Conservation (phyloP, 2,797 vertebrate genomes). For the Gymnothorax javanicus region DNA sequence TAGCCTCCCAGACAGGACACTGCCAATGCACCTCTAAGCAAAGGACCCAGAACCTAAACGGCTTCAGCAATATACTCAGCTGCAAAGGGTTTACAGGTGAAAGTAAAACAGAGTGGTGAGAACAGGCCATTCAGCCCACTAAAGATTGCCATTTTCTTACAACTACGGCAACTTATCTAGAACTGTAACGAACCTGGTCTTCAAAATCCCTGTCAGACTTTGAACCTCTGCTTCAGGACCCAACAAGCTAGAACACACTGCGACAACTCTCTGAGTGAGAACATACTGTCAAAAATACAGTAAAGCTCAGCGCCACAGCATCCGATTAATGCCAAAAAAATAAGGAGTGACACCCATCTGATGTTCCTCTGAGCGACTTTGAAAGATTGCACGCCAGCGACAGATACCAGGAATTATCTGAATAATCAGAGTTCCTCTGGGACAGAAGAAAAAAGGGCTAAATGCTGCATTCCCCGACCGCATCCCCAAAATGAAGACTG, state of each 20-base stretch:
- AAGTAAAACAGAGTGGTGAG: neutral
- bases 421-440: neutral
- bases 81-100: neutral
- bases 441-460: neutral
- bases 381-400: neutral
- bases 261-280: too few relatives aligned
- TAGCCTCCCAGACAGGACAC: neutral
- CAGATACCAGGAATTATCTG: neutral
- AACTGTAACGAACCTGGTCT: too few relatives aligned
- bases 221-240: too few relatives aligned
- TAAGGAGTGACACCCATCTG: neutral
- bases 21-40: neutral
- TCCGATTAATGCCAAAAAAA: neutral
- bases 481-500: neutral
- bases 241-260: too few relatives aligned
- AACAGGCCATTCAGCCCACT: too few relatives aligned
- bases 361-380: neutral
- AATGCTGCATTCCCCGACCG: neutral
- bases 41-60: neutral
- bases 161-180: too few relatives aligned
- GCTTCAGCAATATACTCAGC: neutral
- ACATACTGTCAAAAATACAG: too few relatives aligned
- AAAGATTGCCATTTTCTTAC: too few relatives aligned
- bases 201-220: too few relatives aligned
- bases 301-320: neutral